Base-by-base conservation (phyloP, 2,113 vertebrate genomes). In the Pampusana beccarii region DNA sequence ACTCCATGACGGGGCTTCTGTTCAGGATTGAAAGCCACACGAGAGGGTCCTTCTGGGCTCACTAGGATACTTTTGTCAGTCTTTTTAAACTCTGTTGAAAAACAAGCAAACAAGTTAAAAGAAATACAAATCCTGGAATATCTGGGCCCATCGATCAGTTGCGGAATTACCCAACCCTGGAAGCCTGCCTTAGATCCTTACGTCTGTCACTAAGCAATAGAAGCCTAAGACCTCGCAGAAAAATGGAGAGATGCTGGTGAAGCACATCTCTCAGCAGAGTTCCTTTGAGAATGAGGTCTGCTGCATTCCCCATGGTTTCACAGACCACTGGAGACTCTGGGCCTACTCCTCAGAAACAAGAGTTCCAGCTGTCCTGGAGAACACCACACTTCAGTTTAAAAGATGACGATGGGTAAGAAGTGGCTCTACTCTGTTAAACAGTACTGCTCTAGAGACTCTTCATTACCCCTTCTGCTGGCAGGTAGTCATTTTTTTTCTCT, bases 11-110 rank as follows among this genome's bases (percentile, higher is more conserved):
- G 98, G 5, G 99, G 99, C 61, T 97, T 99, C 97, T 99, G 99
- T 53, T 98, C 80, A 8, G 99, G 99, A 97, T 99, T 99, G 96
- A 99, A 99, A 69, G 99, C 98, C 77, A 99, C 98, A 16, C 98
- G 98, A 20, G 98, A 98, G 0, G 97, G 97, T 31, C 99, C 99
- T 1, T 97, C 98, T 8, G 99, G 99, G 92, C 99, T 99, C 77
- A 99, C 97, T 67, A 99, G 95, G 75, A 99, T 98, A 85, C 99
- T 99, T 94, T 98, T 98, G 94, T 99, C 99, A 0, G 97, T 98
- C 97, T 99, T 99, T 96, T 94, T 99, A 88, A 99, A 99, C 86
- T 99, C 99, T 99, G 98, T 86, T 54, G 90, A 70, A 84, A 57
- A 90, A 24, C 64, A 91, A 69, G 88, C 15, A 48, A 60, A 92